Conservation (phyloP, 1,140 invertebrate species). For the Trialeurodes vaporariorum region DNA sequence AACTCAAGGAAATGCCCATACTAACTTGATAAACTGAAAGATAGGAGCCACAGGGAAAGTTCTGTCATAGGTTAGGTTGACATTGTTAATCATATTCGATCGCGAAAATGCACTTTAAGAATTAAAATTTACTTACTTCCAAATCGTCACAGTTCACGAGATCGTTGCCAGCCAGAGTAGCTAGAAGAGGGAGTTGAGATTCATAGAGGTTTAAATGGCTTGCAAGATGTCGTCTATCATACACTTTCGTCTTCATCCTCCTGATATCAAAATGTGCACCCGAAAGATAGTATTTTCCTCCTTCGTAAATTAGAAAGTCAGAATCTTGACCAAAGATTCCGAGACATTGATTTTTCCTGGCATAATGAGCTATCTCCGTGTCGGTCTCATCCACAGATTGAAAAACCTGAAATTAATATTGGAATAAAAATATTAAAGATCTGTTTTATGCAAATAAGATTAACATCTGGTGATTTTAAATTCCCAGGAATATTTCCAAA, state of each 20-base stretch:
- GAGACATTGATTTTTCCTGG: slow-evolving; percentile 28
- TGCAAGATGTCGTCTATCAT: slow-evolving; percentile 28
- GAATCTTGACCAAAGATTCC: slow-evolving; percentile 33
- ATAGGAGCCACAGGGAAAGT: too few relatives aligned
- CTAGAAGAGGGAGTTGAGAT: slow-evolving; percentile 30
- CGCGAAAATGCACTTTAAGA: too few relatives aligned
- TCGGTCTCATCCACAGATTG: slow-evolving; percentile 30
- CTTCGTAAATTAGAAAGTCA: slow-evolving; percentile 32
- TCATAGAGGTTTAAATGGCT: slow-evolving; percentile 22
- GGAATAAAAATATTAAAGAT: background rate
- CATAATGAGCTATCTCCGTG: slow-evolving; percentile 32
- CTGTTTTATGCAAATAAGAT: too few relatives aligned
- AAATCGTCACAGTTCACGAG: slow-evolving; percentile 27
- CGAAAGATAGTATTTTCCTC: slow-evolving; percentile 30
- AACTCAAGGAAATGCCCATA: too few relatives aligned
- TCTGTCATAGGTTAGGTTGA: too few relatives aligned
- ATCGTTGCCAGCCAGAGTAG: slow-evolving; percentile 33
- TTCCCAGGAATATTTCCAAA: too few relatives aligned
- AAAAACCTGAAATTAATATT: slow-evolving; percentile 22
- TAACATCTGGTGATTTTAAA: too few relatives aligned
- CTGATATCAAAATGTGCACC: slow-evolving; percentile 29
- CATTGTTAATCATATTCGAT: too few relatives aligned
- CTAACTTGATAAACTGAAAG: too few relatives aligned
- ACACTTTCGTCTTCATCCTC: slow-evolving; percentile 29
- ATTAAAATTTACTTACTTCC: slow-evolving; percentile 22